These are phyloP conservation scores for Microplitis mediator DNA, from an alignment of 1,140 invertebrate species.

Conservation along the genomic window DNA sequence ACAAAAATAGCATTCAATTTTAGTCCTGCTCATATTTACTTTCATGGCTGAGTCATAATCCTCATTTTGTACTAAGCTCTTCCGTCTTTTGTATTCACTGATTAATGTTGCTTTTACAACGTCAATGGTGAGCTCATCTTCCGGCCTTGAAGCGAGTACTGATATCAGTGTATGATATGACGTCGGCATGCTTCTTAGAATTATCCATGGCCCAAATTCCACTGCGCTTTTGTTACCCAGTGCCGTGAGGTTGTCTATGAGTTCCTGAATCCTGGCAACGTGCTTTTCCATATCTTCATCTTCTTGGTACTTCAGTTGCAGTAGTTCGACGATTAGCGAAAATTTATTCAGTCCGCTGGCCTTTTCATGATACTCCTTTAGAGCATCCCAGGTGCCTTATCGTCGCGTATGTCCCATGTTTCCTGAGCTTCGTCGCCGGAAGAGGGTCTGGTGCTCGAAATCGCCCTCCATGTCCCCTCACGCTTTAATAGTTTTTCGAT, in stretches of 20 bases:
- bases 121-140: not conserved
- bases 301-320: not conserved
- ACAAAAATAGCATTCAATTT: conserved; percentile 1
- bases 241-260: not conserved
- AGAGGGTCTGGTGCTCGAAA: too few species aligned
- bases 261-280: not conserved
- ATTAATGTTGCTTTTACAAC: conserved; percentile 4
- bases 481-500: too few species aligned
- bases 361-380: not conserved
- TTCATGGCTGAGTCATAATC: not conserved
- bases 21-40: not conserved
- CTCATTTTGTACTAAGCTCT: not conserved
- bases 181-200: not conserved
- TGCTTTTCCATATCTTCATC: conserved; percentile 5
- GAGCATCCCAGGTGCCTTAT: not conserved
- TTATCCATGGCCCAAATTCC: not conserved
- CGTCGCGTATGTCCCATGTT: too few species aligned
- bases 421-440: too few species aligned
- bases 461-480: too few species aligned
- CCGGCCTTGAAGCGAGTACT: not conserved
- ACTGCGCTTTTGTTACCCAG: not conserved
- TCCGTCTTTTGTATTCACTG: too few species aligned
- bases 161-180: conserved; percentile 1
- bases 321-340: not conserved
- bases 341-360: not conserved